Evolutionary conservation across 2,113 vertebrate genomes (phyloP).

Genomic region (Pluvianellus socialis): DNA sequence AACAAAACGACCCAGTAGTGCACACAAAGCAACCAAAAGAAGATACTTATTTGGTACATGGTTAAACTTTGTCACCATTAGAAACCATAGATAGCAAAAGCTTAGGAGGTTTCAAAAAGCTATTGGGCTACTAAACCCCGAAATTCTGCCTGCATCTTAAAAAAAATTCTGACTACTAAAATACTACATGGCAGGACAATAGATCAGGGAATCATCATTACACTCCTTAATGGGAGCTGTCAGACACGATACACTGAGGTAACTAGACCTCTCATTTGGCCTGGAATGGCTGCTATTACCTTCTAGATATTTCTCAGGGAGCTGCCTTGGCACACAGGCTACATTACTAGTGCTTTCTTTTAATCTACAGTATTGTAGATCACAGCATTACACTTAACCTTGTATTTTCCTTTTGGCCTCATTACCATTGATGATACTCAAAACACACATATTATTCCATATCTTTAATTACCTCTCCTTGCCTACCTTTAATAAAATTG

Average conservation of each 20-base stretch:
- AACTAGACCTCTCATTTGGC: background rate
- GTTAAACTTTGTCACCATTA: background rate
- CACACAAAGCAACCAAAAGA: background rate
- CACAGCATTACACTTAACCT: background rate
- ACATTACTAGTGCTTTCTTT: background rate
- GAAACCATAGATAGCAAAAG: background rate
- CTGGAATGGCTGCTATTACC: background rate
- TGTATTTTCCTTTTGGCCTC: conserved; percentile 39
- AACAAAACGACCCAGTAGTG: background rate
- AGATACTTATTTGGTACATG: background rate
- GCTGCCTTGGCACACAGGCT: background rate
- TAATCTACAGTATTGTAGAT: background rate
- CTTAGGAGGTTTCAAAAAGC: background rate
- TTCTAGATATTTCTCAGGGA: conserved; percentile 2
- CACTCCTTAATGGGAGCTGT: accelerated
- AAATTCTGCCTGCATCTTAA: background rate
- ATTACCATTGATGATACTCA: conserved; percentile 25
- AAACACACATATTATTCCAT: conserved; percentile 5
- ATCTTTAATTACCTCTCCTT: conserved; percentile 26
- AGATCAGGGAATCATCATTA: background rate
- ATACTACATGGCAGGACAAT: background rate
- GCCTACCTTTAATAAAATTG: conserved; percentile 8
- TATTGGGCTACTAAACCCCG: background rate
- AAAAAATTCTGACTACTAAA: background rate
- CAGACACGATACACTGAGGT: background rate